phyloP scores from a whole-genome alignment of 2,888 invertebrate species.

The Apodemia hepburni region DNA sequence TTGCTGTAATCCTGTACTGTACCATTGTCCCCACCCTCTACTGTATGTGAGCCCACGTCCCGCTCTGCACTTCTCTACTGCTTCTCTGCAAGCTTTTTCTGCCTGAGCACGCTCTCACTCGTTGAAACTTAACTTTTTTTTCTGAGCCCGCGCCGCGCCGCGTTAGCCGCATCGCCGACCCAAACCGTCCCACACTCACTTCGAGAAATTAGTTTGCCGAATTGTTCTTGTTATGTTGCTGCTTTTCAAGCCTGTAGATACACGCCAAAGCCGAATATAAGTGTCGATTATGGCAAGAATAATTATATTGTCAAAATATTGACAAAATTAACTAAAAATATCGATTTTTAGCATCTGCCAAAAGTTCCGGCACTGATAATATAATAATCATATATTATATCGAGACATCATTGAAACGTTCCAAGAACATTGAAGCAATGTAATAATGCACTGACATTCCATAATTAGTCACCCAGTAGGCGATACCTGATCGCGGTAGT shows the following conservation, averaged over 20 bases:
- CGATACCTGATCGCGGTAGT: slow-evolving; percentile 33
- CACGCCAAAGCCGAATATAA: slow-evolving; percentile 46
- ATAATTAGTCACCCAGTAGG: slow-evolving; percentile 37
- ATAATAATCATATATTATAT: background rate
- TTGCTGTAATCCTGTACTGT: slow-evolving; percentile 76
- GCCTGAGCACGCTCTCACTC: slow-evolving; percentile 77
- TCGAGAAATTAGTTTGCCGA: slow-evolving; percentile 63
- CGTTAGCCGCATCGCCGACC: slow-evolving; percentile 41
- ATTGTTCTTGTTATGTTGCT: slow-evolving; percentile 66
- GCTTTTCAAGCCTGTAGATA: slow-evolving; percentile 69
- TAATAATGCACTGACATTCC: slow-evolving; percentile 31
- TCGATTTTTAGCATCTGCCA: background rate
- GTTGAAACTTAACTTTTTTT: slow-evolving; percentile 60
- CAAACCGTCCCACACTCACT: slow-evolving; percentile 52
- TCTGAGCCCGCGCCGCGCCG: slow-evolving; percentile 52
- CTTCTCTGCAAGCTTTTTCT: slow-evolving; percentile 80
- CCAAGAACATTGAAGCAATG: slow-evolving; percentile 23
- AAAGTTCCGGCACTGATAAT: slow-evolving; percentile 5
- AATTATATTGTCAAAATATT: background rate
- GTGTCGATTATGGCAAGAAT: background rate
- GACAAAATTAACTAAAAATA: slow-evolving; percentile 1
- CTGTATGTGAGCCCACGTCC: slow-evolving; percentile 77
- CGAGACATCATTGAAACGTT: slow-evolving; percentile 13
- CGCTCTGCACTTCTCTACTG: slow-evolving; percentile 80
- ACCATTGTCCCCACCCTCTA: slow-evolving; percentile 70